These are phyloP conservation scores for Pilophorus perplexus DNA, from an alignment of 2,888 invertebrate species.

Conservation along the genomic window DNA sequence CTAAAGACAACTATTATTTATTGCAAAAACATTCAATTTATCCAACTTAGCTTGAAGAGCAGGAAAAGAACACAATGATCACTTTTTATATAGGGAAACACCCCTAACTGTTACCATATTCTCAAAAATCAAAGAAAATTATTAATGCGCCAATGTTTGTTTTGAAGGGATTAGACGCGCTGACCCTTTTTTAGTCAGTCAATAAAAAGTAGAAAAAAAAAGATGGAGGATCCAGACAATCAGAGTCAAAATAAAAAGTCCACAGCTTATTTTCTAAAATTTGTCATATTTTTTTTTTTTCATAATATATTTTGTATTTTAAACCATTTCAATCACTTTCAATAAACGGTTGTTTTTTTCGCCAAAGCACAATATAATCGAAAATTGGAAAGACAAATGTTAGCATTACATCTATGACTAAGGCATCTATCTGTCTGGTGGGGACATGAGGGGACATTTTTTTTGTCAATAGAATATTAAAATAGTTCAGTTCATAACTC, in stretches of 20 bases:
- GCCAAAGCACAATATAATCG: slow-evolving; percentile 29
- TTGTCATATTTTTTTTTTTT: slow-evolving; percentile 1
- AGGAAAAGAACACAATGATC: slow-evolving; percentile 20
- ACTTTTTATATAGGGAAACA: not conserved
- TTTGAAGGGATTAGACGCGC: not conserved
- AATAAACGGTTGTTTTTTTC: not conserved
- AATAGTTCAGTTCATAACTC: slow-evolving; percentile 27
- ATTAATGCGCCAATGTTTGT: slow-evolving; percentile 1
- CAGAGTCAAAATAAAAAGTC: slow-evolving; percentile 19
- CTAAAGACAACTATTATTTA: slow-evolving; percentile 30
- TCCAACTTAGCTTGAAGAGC: slow-evolving; percentile 25
- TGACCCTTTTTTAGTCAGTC: not conserved
- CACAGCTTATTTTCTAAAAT: slow-evolving; percentile 28
- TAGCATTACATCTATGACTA: slow-evolving; percentile 35
- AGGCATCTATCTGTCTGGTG: slow-evolving; percentile 33
- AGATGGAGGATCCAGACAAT: slow-evolving; percentile 1
- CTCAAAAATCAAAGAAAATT: slow-evolving; percentile 6
- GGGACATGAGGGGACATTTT: slow-evolving; percentile 22
- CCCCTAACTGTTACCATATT: slow-evolving; percentile 4
- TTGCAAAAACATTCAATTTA: slow-evolving; percentile 27
- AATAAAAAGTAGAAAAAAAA: not conserved
- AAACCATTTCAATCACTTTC: no score
- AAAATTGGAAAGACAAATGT: slow-evolving; percentile 36
- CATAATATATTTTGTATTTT: not conserved
- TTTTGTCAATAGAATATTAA: slow-evolving; percentile 22